phyloP scores from a whole-genome alignment of 2,113 vertebrate genomes.

The Microtus ochrogaster region DNA sequence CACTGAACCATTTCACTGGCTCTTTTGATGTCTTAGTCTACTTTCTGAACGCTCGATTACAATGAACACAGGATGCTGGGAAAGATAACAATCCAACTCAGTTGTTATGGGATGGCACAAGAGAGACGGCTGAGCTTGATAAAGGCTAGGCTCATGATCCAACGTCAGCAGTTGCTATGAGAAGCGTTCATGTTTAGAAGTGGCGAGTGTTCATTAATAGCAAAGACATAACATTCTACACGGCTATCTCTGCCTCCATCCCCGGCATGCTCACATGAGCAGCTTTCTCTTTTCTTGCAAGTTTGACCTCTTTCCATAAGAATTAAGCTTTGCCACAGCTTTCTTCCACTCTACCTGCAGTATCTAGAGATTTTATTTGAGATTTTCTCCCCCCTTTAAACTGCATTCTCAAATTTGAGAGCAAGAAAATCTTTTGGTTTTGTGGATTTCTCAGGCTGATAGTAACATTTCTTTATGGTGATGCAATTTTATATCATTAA shows the following conservation, averaged over 20 bases:
- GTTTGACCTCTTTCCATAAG: conserved; percentile 73
- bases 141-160: not conserved
- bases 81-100: conserved; percentile 33
- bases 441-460: not conserved
- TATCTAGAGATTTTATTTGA: conserved; percentile 66
- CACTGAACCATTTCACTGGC: not conserved
- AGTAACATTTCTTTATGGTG: conserved; percentile 42
- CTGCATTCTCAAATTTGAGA: conserved; percentile 62
- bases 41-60: conserved; percentile 46
- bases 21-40: conserved; percentile 14
- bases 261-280: conserved; percentile 15
- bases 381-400: conserved; percentile 49
- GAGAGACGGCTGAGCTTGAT: not conserved
- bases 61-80: not conserved
- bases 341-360: conserved; percentile 56
- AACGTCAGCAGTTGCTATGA: not conserved
- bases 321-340: conserved; percentile 67
- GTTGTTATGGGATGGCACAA: not conserved
- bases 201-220: conserved; percentile 22
- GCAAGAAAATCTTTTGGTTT: conserved; percentile 38
- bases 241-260: not conserved
- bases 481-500: conserved; percentile 69
- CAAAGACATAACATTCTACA: not conserved
- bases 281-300: conserved; percentile 62
- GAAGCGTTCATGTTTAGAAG: not conserved